Conservation (phyloP, 2,113 vertebrate genomes). For the Dicerorhinus sumatrensis region DNA sequence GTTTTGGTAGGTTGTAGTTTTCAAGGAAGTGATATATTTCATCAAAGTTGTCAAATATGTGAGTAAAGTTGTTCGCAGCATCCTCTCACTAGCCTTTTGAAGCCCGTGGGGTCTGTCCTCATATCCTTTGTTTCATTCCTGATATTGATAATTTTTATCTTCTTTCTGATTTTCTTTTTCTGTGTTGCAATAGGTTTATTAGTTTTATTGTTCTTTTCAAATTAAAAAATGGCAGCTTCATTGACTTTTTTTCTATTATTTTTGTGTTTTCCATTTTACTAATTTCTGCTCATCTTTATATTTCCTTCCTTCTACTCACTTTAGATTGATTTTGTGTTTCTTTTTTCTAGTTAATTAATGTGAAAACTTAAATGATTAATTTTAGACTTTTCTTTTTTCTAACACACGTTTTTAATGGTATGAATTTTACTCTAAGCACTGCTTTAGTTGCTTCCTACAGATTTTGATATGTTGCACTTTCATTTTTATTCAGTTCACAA, state of each 20-base stretch:
- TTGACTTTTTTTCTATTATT: neutral
- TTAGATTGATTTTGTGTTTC: neutral
- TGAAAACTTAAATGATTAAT: neutral
- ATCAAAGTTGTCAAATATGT: neutral
- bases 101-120: neutral
- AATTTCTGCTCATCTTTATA: neutral
- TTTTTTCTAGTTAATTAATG: neutral
- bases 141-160: neutral
- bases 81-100: fast-evolving
- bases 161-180: neutral
- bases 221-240: neutral
- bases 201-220: neutral
- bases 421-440: neutral
- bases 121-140: neutral
- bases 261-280: neutral
- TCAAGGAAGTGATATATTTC: fast-evolving
- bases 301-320: neutral
- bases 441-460: neutral
- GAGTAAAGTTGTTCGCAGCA: neutral
- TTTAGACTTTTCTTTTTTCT: neutral
- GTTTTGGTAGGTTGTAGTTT: neutral
- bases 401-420: neutral
- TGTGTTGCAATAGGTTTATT: neutral
- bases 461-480: neutral
- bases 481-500: no score